Evolutionary conservation across 2,113 vertebrate genomes (phyloP), one percentile per base, ranked within the genome.

Genomic region (Anhinga rufa): DNA sequence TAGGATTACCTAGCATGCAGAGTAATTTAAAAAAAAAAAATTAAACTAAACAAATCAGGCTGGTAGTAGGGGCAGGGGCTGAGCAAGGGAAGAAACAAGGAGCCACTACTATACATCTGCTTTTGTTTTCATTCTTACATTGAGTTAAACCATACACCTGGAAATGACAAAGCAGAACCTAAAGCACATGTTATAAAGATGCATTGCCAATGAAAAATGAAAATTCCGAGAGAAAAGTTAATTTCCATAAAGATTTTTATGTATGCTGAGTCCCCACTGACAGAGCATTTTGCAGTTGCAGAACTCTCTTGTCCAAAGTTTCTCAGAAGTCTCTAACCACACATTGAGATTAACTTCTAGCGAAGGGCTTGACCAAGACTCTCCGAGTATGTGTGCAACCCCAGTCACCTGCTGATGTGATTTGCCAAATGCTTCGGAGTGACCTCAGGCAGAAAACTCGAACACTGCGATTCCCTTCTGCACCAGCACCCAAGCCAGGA

Each of bases 331-430:
- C 31, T 71, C 49, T 38, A 55, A 36, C 8, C 4, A 57, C 40
- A 6, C 1, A 1, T 0, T 31, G 40, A 18, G 15, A 77, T 38
- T 12, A 77, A 16, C 20, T 84, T 70, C 38, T 22, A 46, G 38
- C 7, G 25, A 75, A 71, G n/a, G 32, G 32, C 48, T 95, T 38
- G 54, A 71, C 26, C 22, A 36, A 69, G 60, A 34, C 40, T 68
- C 21, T 32, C 9, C 0, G 0, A 49, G 11, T 3, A 16, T 1
- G 8, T 10, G 6, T 36, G 8, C 31, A 71, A 36, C 12, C 8
- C 20, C 29, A 31, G 18, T 3, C 80, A 57, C 65, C 31, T 16
- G 51, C 34, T 48, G 42, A 68, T 64, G 51, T 3, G 18, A 71
- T 69, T 9, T 86, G 48, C 29, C 55, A 54, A 77, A 71, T 9